Conservation (phyloP, 35 echinoderm and acorn worm species). For the Apostichopus parvimensis region DNA sequence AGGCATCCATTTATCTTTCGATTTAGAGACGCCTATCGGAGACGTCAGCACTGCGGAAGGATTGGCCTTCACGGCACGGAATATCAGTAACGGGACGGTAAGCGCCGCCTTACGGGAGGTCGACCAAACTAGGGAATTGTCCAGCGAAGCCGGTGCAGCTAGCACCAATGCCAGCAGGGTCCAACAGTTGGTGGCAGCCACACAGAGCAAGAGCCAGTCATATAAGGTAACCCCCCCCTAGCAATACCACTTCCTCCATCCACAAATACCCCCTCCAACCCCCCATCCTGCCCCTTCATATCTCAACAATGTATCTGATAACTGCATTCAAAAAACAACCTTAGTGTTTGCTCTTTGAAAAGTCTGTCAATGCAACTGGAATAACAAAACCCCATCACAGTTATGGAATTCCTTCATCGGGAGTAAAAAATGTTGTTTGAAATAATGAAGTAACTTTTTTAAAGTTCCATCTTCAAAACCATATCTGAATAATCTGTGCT, state of each 20-base stretch:
- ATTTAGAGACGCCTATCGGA: conserved; percentile 18
- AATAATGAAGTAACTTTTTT: no score
- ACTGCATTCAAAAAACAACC: no score
- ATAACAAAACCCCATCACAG: no score
- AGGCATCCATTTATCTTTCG: conserved; percentile 45
- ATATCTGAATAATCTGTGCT: no score
- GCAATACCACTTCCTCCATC: no score
- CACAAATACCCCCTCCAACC: no score
- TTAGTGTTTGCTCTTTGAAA: no score
- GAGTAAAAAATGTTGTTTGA: no score
- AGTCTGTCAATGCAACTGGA: no score
- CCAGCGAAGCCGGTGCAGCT: conserved; percentile 54
- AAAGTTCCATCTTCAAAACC: no score
- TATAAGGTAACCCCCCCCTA: conserved; percentile 56
- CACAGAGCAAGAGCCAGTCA: conserved; percentile 47
- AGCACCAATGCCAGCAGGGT: conserved; percentile 62
- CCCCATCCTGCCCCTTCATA: neutral
- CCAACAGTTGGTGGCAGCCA: conserved; percentile 22
- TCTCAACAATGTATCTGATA: neutral
- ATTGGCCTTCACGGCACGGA: neutral
- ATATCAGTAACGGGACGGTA: neutral
- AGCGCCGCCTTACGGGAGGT: conserved; percentile 10
- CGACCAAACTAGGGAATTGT: conserved; percentile 15
- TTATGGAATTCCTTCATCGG: no score
- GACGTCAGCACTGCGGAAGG: conserved; percentile 22